Percentiles rank a stretch among this genome's conserved stretches.
These are phyloP conservation scores for Drosophila subsilvestris DNA, from an alignment of 2,888 invertebrate genomes.

Conservation along the genomic window DNA sequence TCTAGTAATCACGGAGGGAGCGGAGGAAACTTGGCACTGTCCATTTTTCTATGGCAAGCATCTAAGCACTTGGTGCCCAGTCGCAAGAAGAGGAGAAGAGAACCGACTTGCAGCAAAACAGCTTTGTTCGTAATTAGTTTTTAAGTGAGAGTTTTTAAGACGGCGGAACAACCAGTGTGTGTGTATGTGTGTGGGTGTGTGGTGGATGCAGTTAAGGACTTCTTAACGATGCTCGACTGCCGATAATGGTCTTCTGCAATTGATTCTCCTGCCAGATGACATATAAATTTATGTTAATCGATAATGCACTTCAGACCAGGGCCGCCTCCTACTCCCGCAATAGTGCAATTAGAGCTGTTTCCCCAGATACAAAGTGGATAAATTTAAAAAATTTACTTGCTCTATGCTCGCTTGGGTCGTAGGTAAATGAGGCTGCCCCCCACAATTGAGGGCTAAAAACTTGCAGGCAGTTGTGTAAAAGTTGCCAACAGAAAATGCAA, in stretches of 20 bases:
- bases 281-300: constrained; percentile 29
- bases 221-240: constrained; percentile 72
- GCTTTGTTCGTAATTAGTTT: constrained; percentile 78
- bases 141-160: constrained; percentile 58
- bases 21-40: constrained; percentile 33
- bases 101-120: constrained; percentile 44
- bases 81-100: constrained; percentile 10
- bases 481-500: constrained; percentile 58
- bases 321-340: too few relatives aligned
- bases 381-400: constrained; percentile 47
- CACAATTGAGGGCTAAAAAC: constrained; percentile 1
- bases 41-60: too few relatives aligned
- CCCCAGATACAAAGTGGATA: constrained; percentile 10
- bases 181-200: constrained; percentile 38
- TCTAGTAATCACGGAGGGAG: constrained; percentile 71
- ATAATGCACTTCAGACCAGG: neutral
- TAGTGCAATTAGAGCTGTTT: constrained; percentile 11
- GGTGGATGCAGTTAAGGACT: constrained; percentile 73
- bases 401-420: constrained; percentile 29
- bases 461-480: constrained; percentile 49
- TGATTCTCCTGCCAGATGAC: constrained; percentile 69
- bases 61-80: constrained; percentile 8
- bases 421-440: neutral
- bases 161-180: constrained; percentile 26
- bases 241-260: constrained; percentile 71